Conservation (phyloP, 2,797 vertebrate genomes). For the Pseudopleuronectes americanus region DNA sequence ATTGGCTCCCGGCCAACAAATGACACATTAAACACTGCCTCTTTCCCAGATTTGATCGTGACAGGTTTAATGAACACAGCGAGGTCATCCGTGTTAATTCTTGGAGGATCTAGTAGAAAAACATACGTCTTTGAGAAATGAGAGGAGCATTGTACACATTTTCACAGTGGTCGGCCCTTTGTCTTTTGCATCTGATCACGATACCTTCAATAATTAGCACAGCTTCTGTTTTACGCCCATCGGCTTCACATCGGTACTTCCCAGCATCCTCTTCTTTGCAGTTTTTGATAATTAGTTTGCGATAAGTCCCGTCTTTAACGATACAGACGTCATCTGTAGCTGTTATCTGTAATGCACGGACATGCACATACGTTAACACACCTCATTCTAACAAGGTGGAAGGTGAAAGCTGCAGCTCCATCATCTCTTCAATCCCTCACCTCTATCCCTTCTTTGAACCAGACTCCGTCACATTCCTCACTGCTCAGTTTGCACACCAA, state of each 20-base stretch:
- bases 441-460: slow-evolving; percentile 90
- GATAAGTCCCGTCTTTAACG: slow-evolving; percentile 83
- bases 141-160: not conserved
- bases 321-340: slow-evolving; percentile 79
- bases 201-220: slow-evolving; percentile 85
- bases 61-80: slow-evolving; percentile 83
- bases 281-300: slow-evolving; percentile 83
- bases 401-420: not conserved
- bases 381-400: not conserved
- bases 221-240: slow-evolving; percentile 88
- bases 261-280: slow-evolving; percentile 85
- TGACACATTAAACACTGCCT: slow-evolving; percentile 81
- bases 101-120: slow-evolving; percentile 85
- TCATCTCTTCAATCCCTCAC: slow-evolving; percentile 66
- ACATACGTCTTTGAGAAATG: not conserved
- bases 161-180: not conserved
- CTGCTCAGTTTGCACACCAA: slow-evolving; percentile 86
- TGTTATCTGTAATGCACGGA: slow-evolving; percentile 78
- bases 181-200: not conserved
- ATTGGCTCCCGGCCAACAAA: slow-evolving; percentile 87
- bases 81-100: slow-evolving; percentile 82
- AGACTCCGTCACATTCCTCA: slow-evolving; percentile 82
- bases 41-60: slow-evolving; percentile 86
- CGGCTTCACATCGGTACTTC: slow-evolving; percentile 88
- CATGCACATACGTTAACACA: not conserved